These are phyloP conservation scores for Oasisia sp. DNA, from an alignment of 2,888 invertebrate species.

Conservation along the genomic window DNA sequence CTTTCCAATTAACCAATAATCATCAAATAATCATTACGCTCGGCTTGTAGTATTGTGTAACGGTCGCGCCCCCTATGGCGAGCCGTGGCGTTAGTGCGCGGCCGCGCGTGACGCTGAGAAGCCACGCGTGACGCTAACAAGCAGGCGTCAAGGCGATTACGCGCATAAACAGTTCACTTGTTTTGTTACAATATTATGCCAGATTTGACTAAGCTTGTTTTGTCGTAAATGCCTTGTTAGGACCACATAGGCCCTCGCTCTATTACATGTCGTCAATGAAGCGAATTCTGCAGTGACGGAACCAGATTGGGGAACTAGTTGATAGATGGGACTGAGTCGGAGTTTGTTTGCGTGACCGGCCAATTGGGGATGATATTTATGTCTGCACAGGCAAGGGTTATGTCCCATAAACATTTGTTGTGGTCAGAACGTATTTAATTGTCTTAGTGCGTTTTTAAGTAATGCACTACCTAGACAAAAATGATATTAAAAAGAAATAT, in stretches of 20 bases:
- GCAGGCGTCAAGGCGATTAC: not conserved
- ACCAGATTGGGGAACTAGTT: not conserved
- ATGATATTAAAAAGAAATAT: too few relatives aligned
- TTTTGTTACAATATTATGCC: conserved; percentile 13
- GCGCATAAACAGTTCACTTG: conserved; percentile 17
- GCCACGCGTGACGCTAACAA: not conserved
- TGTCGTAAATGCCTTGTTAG: not conserved
- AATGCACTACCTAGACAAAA: too few relatives aligned
- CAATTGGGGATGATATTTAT: not conserved
- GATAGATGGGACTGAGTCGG: not conserved
- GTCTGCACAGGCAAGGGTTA: too few relatives aligned
- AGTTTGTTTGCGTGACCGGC: not conserved
- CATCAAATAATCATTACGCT: conserved; percentile 13
- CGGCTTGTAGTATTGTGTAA: conserved; percentile 17
- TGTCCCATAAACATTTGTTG: too few relatives aligned
- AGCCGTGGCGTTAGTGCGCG: not conserved
- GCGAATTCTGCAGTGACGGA: not conserved
- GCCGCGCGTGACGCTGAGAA: too few relatives aligned
- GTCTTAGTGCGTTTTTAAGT: too few relatives aligned
- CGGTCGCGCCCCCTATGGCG: not conserved
- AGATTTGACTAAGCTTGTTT: conserved; percentile 7
- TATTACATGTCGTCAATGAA: not conserved
- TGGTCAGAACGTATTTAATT: too few relatives aligned
- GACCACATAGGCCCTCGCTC: not conserved
- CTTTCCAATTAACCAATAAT: conserved; percentile 17